Evolutionary conservation across 1,140 invertebrate species (phyloP).

Genomic region (Wasmannia auropunctata): DNA sequence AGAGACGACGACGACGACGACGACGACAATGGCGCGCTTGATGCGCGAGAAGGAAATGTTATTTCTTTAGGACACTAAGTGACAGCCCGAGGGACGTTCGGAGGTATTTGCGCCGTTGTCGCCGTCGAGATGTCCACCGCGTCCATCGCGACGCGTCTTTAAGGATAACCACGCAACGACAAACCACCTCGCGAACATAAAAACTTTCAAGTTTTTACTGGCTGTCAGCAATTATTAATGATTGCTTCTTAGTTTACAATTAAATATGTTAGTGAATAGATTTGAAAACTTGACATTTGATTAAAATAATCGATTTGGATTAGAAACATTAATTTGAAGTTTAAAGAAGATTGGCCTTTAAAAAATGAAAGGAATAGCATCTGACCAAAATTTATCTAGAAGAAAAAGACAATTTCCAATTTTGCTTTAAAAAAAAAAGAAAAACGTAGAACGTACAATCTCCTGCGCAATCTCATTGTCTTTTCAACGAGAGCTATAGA

Average conservation of each 20-base stretch:
- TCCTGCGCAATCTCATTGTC: background rate
- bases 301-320: background rate
- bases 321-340: background rate
- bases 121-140: slow-evolving; percentile 25
- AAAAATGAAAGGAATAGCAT: background rate
- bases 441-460: background rate
- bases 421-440: background rate
- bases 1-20: slow-evolving; percentile 55
- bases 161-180: slow-evolving; percentile 13
- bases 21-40: slow-evolving; percentile 63
- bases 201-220: background rate
- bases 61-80: slow-evolving; percentile 77
- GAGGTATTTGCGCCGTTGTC: slow-evolving; percentile 68
- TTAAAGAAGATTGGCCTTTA: background rate
- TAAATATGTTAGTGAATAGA: background rate
- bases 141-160: slow-evolving; percentile 43
- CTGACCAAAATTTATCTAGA: background rate
- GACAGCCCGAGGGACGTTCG: slow-evolving; percentile 77
- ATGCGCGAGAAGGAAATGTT: slow-evolving; percentile 69
- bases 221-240: background rate
- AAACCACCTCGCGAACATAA: background rate
- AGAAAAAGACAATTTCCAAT: background rate
- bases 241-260: background rate
- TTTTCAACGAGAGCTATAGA: slow-evolving; percentile 32
- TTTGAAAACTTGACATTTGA: background rate